Conservation (phyloP, 1,140 invertebrate species). For the Calephelis nemesis region DNA sequence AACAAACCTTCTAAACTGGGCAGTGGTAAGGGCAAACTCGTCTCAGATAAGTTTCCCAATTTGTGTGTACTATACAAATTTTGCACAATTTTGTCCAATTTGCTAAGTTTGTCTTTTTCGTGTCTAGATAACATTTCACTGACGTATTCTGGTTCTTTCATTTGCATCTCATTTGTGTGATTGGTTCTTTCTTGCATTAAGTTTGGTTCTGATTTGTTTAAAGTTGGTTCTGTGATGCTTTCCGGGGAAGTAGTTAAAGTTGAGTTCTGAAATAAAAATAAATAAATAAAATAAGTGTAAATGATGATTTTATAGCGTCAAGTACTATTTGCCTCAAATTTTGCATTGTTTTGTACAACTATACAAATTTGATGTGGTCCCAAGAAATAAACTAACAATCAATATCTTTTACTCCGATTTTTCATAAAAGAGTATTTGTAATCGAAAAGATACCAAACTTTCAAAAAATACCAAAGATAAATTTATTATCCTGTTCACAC, state of each 20-base stretch:
- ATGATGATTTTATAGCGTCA: too few relatives aligned
- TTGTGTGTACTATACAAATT: constrained; percentile 67
- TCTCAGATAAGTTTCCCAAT: constrained; percentile 41
- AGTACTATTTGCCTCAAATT: too few relatives aligned
- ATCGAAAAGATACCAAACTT: too few relatives aligned
- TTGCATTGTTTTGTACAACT: too few relatives aligned
- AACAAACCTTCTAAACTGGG: constrained; percentile 44
- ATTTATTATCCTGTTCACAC: too few relatives aligned
- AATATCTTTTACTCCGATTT: too few relatives aligned
- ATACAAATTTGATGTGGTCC: too few relatives aligned
- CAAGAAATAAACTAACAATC: too few relatives aligned
- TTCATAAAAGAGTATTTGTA: too few relatives aligned
- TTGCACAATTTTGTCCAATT: constrained; percentile 69
- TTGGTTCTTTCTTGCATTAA: constrained; percentile 40
- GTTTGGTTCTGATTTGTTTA: constrained; percentile 28
- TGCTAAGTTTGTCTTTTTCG: constrained; percentile 64
- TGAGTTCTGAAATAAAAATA: constrained; percentile 44
- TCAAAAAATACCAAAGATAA: too few relatives aligned
- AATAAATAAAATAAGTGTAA: not conserved
- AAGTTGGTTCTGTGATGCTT: constrained; percentile 38
- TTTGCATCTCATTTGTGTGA: constrained; percentile 24
- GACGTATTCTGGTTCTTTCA: constrained; percentile 30
- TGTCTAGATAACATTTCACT: constrained; percentile 30
- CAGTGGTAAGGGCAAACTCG: constrained; percentile 28
- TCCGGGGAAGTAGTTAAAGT: constrained; percentile 35